Evolutionary conservation across 2,888 invertebrate genomes (phyloP).

Genomic region (Cylindroiulus punctatus): DNA sequence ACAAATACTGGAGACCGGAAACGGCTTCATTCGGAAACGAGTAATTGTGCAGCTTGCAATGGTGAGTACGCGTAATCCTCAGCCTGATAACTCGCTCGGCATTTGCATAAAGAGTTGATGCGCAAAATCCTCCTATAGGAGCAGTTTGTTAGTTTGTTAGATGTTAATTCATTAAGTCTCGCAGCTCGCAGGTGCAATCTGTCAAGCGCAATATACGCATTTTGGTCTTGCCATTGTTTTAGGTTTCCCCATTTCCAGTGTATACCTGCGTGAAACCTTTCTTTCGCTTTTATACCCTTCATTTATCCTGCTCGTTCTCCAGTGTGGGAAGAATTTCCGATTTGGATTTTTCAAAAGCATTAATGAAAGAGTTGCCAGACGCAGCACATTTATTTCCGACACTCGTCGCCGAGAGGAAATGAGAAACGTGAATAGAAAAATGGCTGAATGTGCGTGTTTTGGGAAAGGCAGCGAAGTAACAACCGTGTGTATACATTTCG

Average conservation of each 20-base stretch:
- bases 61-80: neutral
- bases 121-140: neutral
- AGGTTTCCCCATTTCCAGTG: neutral
- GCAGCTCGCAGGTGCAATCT: constrained; percentile 16
- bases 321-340: constrained; percentile 47
- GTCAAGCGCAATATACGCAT: neutral
- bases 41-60: neutral
- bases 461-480: neutral
- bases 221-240: neutral
- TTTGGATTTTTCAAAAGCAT: constrained; percentile 50
- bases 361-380: constrained; percentile 49
- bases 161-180: constrained; percentile 24
- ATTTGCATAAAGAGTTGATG: neutral
- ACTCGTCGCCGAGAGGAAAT: constrained; percentile 47
- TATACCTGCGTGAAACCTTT: constrained; percentile 13
- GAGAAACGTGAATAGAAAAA: constrained; percentile 49
- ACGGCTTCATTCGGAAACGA: neutral
- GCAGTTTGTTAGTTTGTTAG: neutral
- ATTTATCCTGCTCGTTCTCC: constrained; percentile 31
- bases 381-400: constrained; percentile 49
- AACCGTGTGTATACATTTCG: neutral
- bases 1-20: neutral
- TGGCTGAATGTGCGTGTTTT: neutral
- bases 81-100: neutral
- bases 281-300: neutral